phyloP scores from a whole-genome alignment of 92 coral and sea anemone genomes.

The Montipora capitata region DNA sequence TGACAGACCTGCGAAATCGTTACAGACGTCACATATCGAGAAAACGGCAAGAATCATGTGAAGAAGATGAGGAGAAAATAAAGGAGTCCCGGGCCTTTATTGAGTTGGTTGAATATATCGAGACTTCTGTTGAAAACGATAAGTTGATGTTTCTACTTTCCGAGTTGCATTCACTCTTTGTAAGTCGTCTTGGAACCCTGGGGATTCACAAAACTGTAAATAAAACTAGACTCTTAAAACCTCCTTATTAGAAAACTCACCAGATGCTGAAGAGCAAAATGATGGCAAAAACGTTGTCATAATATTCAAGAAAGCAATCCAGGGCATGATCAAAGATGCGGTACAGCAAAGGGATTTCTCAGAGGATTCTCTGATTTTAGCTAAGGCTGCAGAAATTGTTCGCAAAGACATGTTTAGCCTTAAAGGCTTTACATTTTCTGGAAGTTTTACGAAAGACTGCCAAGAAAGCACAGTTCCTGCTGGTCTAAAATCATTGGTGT shows the following conservation, averaged over 20 bases:
- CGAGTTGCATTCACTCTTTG: constrained; percentile 68
- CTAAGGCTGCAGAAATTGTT: constrained; percentile 81
- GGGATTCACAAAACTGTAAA: constrained; percentile 68
- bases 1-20: constrained; percentile 80
- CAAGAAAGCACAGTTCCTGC: constrained; percentile 78
- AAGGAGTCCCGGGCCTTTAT: constrained; percentile 77
- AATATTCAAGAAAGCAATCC: constrained; percentile 69
- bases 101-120: constrained; percentile 73
- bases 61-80: constrained; percentile 62
- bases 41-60: constrained; percentile 61
- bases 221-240: constrained; percentile 74
- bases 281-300: constrained; percentile 69
- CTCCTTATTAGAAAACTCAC: constrained; percentile 51
- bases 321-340: constrained; percentile 71
- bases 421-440: constrained; percentile 78
- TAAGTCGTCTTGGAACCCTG: constrained; percentile 60
- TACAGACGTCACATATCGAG: constrained; percentile 65
- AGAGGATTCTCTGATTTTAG: constrained; percentile 76
- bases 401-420: constrained; percentile 74
- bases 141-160: constrained; percentile 54
- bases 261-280: constrained; percentile 78
- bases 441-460: constrained; percentile 68
- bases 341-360: constrained; percentile 66
- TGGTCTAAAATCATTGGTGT: constrained; percentile 70
- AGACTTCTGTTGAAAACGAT: constrained; percentile 50